Evolutionary conservation across 2,888 invertebrate species (phyloP).

Genomic region (Serripes groenlandicus): DNA sequence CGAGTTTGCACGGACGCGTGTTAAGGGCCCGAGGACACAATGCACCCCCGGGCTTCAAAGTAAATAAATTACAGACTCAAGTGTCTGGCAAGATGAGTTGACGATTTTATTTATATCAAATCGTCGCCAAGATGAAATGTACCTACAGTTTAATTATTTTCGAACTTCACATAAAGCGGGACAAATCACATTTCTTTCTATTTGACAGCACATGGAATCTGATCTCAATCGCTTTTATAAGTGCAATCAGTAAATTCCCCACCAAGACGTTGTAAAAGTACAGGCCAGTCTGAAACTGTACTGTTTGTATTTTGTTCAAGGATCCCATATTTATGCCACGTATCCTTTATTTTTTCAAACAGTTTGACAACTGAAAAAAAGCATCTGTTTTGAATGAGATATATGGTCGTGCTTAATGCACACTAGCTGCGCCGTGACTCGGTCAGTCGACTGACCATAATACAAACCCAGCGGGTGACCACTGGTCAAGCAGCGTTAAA

Average conservation of each 20-base stretch:
- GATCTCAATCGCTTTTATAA: not conserved
- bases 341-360: constrained; percentile 26
- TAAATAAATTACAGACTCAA: constrained; percentile 52
- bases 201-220: not conserved
- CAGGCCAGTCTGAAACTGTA: no score
- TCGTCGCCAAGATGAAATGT: no score
- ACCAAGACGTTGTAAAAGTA: no score
- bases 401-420: constrained; percentile 35
- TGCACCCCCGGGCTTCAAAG: constrained; percentile 36
- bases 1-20: constrained; percentile 54
- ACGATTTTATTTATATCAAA: constrained; percentile 22
- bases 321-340: no score
- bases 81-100: constrained; percentile 3
- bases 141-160: no score
- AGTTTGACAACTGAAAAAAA: constrained; percentile 36
- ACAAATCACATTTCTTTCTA: no score
- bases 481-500: constrained; percentile 36
- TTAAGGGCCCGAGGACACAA: constrained; percentile 23
- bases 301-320: no score
- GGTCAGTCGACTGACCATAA: constrained; percentile 58
- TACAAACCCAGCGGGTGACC: constrained; percentile 46
- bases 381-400: constrained; percentile 56
- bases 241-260: no score
- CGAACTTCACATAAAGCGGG: no score
- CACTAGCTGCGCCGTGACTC: constrained; percentile 48